phyloP scores from a whole-genome alignment of 2,113 vertebrate species.

The Otis tarda region DNA sequence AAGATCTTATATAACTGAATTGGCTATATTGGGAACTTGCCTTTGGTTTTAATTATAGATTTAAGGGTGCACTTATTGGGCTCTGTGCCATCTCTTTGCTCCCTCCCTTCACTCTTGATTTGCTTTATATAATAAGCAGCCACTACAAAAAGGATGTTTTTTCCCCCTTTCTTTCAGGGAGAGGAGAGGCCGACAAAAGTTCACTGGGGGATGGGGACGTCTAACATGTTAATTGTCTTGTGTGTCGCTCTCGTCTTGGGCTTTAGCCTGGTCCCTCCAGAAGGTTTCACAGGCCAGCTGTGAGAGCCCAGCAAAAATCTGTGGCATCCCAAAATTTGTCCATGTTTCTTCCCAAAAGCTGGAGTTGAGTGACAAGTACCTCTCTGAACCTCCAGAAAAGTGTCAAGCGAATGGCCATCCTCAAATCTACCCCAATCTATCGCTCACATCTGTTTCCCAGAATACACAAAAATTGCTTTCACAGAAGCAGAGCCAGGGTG shows the following conservation, averaged over 20 bases:
- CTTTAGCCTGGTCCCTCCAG: not conserved
- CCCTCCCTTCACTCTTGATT: conserved; percentile 46
- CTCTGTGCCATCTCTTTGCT: conserved; percentile 52
- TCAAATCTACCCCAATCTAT: not conserved
- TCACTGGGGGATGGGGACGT: conserved; percentile 27
- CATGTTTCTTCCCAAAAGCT: not conserved
- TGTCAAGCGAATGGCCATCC: not conserved
- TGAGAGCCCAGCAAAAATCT: not conserved
- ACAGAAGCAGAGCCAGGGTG: not conserved
- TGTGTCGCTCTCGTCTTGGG: not conserved
- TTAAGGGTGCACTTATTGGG: conserved; percentile 44
- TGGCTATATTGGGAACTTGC: conserved; percentile 61
- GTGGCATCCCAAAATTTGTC: not conserved
- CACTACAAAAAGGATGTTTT: conserved; percentile 42
- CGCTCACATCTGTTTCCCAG: not conserved
- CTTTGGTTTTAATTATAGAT: conserved; percentile 64
- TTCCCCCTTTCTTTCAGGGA: conserved; percentile 15
- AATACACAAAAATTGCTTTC: not conserved
- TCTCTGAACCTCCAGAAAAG: not conserved
- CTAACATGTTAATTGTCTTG: not conserved
- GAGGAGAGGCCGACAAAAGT: conserved; percentile 27
- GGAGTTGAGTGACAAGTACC: not conserved
- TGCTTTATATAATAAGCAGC: conserved; percentile 46
- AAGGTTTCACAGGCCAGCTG: not conserved
- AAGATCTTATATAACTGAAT: conserved; percentile 56